Evolutionary conservation across 2,113 vertebrate genomes (phyloP), one percentile per base, ranked within the genome.

Genomic region (Pagrus major): DNA sequence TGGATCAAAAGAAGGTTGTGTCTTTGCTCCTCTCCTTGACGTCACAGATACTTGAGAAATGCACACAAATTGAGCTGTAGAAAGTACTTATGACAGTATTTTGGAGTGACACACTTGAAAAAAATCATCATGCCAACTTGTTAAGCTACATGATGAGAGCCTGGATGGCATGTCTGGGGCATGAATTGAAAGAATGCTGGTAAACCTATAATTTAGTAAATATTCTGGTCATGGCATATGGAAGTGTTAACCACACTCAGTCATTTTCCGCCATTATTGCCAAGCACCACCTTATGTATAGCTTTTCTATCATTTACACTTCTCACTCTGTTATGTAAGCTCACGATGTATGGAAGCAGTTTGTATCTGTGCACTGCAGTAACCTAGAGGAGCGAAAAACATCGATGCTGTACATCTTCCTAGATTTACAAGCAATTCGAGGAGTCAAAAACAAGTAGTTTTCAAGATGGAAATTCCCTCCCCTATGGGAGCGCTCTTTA

Each of bases 391-490:
- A 73, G 52, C 27, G 23, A 70, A 44, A 69, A 67, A 71, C 56
- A 31, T 52, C 27, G 41, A 74, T 29, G 29, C 56, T 58, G 77
- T 69, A 63, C 67, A 80, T 84, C 69, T 75, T 76, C 63, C 47
- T 71, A 54, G 70, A 78, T 75, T 81, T 87, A 83, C 69, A 81
- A 80, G 78, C 29, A 55, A 39, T 77, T 66, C 63, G 59, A 76
- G n/a, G 16, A 76, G 78, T 42, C 46, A 56, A 81, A 82, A 78
- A 61, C 66, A 85, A 89, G 49, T 35, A 49, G 67, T 84, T 91
- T 90, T 59, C 61, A 87, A 74, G 78, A 47, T 88, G 85, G 78
- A 87, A 83, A 75, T 25, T 52, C 29, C 54, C 63, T 71, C 54
- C 67, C 80, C 52, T 39, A 33, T 54, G 78, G 84, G 81, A 89